phyloP scores from a whole-genome alignment of 2,113 vertebrate genomes.

The Noctilio leporinus region DNA sequence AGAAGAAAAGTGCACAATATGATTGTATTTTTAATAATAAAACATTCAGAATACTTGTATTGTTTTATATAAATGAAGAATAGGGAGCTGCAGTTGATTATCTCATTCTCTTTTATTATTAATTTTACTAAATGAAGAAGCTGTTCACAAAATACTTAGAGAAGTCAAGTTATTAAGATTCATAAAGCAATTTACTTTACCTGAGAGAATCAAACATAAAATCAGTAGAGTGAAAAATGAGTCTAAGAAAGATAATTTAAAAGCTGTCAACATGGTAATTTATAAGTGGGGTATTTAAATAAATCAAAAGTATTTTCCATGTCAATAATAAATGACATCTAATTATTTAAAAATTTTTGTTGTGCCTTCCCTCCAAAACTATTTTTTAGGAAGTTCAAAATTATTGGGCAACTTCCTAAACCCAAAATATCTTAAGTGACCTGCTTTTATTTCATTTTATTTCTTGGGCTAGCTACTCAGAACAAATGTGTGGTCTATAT shows the following conservation, averaged over 20 bases:
- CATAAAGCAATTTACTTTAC: neutral
- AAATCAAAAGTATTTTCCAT: neutral
- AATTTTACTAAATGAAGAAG: constrained; percentile 5
- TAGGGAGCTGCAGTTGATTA: neutral
- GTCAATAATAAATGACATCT: neutral
- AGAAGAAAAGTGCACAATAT: neutral
- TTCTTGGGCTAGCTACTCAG: neutral
- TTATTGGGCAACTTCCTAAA: neutral
- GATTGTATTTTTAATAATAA: neutral
- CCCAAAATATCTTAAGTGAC: neutral
- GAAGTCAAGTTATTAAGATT: neutral
- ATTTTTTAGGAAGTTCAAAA: neutral
- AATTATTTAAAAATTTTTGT: neutral
- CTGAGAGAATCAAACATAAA: neutral
- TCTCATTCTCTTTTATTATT: neutral
- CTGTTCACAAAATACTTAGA: neutral
- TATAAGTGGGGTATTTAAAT: neutral
- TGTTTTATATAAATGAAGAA: neutral
- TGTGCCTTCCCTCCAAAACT: neutral
- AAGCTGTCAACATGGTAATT: neutral
- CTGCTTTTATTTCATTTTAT: neutral
- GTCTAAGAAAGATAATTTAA: neutral
- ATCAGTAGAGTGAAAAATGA: neutral
- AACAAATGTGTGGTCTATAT: neutral
- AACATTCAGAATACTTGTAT: neutral